These are phyloP conservation scores for Hemichromis elongatus DNA, from an alignment of 2,113 vertebrate species.

Conservation along the genomic window DNA sequence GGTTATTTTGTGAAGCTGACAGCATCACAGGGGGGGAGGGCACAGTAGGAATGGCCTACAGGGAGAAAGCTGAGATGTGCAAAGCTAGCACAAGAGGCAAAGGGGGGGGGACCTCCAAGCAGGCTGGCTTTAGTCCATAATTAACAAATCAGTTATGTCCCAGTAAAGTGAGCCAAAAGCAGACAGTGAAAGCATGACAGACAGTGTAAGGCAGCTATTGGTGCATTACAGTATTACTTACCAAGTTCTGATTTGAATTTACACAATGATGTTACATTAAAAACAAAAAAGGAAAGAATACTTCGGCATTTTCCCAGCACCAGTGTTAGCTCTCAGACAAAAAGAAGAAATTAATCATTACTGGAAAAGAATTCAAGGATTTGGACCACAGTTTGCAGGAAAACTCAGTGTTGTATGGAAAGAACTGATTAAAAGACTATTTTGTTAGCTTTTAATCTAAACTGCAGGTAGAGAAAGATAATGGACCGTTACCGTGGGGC, in stretches of 20 bases:
- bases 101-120: not conserved
- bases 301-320: too few relatives aligned
- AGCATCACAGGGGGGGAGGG: not conserved
- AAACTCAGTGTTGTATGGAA: not conserved
- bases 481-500: not conserved
- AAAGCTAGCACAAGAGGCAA: not conserved
- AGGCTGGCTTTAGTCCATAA: not conserved
- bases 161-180: not conserved
- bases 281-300: too few relatives aligned
- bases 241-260: not conserved
- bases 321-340: too few relatives aligned
- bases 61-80: not conserved
- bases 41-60: not conserved
- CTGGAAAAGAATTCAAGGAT: not conserved
- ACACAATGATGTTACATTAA: not conserved
- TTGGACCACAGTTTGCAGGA: not conserved
- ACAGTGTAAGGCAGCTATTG: not conserved
- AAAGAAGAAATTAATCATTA: not conserved
- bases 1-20: not conserved
- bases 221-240: not conserved
- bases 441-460: not conserved
- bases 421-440: not conserved
- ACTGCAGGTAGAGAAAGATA: not conserved
- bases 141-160: not conserved
- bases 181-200: fast-evolving